Base-by-base conservation (phyloP, 2,797 vertebrate species). In the Gephyroberyx darwinii region DNA sequence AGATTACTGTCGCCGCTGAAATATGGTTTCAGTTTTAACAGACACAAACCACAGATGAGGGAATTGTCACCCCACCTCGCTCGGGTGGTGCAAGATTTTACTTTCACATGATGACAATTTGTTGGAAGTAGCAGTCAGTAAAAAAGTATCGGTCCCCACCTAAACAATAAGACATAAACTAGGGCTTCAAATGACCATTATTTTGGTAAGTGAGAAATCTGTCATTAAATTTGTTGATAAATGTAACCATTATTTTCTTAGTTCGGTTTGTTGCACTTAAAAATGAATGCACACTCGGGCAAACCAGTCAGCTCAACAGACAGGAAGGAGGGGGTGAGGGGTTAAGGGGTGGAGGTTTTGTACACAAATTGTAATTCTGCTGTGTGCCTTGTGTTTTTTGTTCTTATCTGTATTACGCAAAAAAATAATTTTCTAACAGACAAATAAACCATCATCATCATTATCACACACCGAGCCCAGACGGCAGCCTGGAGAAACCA, bases 1-100 rank as follows among this genome's bases (percentile, higher is more conserved):
- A 20, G 43, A 68, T 57, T 58, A 68, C 53, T 9, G 65, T 12
- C 19, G n/a, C 30, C 12, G 8, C 43, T 50, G 43, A 43, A 37
- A 68, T 20, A 26, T 7, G 65, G 43, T 43, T 66, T 66, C 51
- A 30, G 41, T 48, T 68, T 37, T 30, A 17, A 48, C 20, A 26
- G 6, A 67, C 19, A 10, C 51, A 1, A 5, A 31, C 43, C 10
- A 39, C 2, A 26, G 19, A 41, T 57, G 30, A 50, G 45, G 33
- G n/a, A 30, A 14, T 2, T 43, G 16, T 50, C 7, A 9, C 20
- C 7, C 43, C 63, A 43, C 17, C 51, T 65, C 20, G 31, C 62
- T 12, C 51, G 26, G 8, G 12, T 26, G 19, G 51, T n/a, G 20
- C 16, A 10, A n/a, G 20, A 52, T 16, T 43, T 43, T 14, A 43